Evolutionary conservation across 2,888 invertebrate species (phyloP).

Genomic region (Pharmacophagus antenor): DNA sequence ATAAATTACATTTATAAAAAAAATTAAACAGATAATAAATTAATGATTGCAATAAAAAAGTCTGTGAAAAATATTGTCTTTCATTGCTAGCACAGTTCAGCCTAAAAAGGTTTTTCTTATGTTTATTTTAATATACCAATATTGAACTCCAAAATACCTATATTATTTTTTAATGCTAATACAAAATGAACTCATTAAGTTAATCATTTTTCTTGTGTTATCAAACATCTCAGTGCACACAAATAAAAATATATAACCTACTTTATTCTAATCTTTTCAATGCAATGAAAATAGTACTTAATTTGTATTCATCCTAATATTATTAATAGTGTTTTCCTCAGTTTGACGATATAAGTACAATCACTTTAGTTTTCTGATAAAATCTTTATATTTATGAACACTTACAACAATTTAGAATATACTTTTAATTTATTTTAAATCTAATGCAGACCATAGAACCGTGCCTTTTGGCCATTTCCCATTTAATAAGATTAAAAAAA

Average conservation of each 20-base stretch:
- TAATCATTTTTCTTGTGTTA: background rate
- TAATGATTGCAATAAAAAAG: constrained; percentile 27
- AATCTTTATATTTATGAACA: constrained; percentile 73
- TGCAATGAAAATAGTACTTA: constrained; percentile 25
- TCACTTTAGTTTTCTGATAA: constrained; percentile 58
- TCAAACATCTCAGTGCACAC: constrained; percentile 9
- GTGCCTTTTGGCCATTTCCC: constrained; percentile 1
- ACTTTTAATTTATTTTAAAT: constrained; percentile 40
- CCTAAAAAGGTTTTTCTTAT: constrained; percentile 31
- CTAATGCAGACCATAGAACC: constrained; percentile 52
- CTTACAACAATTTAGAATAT: constrained; percentile 79
- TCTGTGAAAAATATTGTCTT: constrained; percentile 57
- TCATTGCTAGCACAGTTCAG: constrained; percentile 45
- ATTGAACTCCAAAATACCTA: constrained; percentile 12
- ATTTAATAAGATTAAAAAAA: constrained; percentile 16
- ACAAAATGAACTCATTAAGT: background rate
- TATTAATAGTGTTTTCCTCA: constrained; percentile 41
- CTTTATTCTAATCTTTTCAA: constrained; percentile 35
- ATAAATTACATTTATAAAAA: background rate
- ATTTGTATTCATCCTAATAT: constrained; percentile 11
- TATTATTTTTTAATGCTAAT: constrained; percentile 31
- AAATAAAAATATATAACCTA: constrained; percentile 31
- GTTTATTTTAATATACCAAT: constrained; percentile 49
- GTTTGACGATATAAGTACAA: constrained; percentile 43
- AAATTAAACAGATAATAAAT: constrained; percentile 14